Base-by-base conservation (phyloP, 2,888 invertebrate species). In the Melolontha melolontha region DNA sequence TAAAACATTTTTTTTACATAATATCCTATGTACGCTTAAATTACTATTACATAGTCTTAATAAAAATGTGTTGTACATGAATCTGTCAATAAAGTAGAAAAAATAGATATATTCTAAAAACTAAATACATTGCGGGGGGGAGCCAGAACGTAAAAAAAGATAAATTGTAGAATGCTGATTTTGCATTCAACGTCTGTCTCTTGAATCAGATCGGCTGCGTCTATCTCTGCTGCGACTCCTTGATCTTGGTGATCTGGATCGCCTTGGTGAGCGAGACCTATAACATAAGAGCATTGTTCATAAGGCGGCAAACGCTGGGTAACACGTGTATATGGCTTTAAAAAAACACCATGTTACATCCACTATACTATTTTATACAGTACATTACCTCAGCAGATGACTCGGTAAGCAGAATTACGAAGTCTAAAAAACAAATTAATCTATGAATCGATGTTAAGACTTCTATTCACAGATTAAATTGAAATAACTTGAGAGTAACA, bases 171-270 rank as follows among this genome's bases (percentile, higher is more conserved):
- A 47, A 47, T 8, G 16, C 7, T 2, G 4, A 16, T 49, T 22
- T 10, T 11, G 49, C 17, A 16, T 29, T 74, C 83, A 87, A 77
- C 87, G 87, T 65, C 87, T 86, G 79, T 87, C 87, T 74, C 87
- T 83, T 22, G 87, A 87, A 76, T 87, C 87, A 62, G 87, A 87
- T 73, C 87, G 85, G 79, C 87, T 87, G 72, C 87, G 83, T 74
- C 87, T 84, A 77, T 87, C 87, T 70, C 86, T 82, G 73, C 87
- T 87, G 74, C 86, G 84, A 73, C 87, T 87, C 71, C 87, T 80
- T 50, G 86, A 85, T 71, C 86, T 83, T 71, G 85, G 81, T 12
- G 82, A 80, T 34, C 83, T 78, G 22, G 82, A 82, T 16, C 84
- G 79, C 69, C 83, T 78, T 49, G 83, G 84, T 17, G 84, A 83